Base-by-base conservation (phyloP, 2,888 invertebrate species). In the Lamellibrachia columna region DNA sequence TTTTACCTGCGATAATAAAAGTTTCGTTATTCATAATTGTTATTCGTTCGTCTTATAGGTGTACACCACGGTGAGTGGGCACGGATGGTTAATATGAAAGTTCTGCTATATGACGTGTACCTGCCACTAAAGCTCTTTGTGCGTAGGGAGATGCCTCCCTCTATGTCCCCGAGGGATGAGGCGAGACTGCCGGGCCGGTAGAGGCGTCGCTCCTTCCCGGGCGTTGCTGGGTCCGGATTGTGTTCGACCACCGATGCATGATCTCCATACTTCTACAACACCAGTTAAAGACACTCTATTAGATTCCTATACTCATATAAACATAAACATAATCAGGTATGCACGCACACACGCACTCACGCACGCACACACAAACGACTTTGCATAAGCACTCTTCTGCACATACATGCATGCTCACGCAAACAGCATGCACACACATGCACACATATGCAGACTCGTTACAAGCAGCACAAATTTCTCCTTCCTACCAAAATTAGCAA, bases 171-270 rank as follows among this genome's bases (percentile, higher is more conserved):
- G 9, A 93, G 53, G 58, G 90, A 90, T 22, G 93, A 93, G 8
- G 91, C 53, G n/a, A 92, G 90, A 53, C 93, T 93, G 58, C 93
- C 92, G 22, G 92, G 93, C 6, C 93, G 92, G 58, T 92, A 93
- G n/a, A 93, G 53, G n/a, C 92, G 52, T 0, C 93, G n/a, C 92
- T 92, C 55, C 75, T 75, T 75, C 15, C 75, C 75, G 15, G 75
- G 75, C 22, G 75, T 75, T n/a, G n/a, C n/a, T 15, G 75, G 75
- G 22, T 75, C 75, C 75, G 75, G 75, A 22, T 75, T 75, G 15
- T 75, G 75, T n/a, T 75, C 75, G n/a, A 75, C 75, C 15, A 75
- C 22, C 6, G 75, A 75, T 75, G 75, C 75, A 6, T 75, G 75
- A 75, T 75, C 75, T 75, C 75, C 75, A 75, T 75, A 75, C 22